Base-by-base conservation (phyloP, 35 echinoderm and acorn worm genomes). In the Diadema setosum region DNA sequence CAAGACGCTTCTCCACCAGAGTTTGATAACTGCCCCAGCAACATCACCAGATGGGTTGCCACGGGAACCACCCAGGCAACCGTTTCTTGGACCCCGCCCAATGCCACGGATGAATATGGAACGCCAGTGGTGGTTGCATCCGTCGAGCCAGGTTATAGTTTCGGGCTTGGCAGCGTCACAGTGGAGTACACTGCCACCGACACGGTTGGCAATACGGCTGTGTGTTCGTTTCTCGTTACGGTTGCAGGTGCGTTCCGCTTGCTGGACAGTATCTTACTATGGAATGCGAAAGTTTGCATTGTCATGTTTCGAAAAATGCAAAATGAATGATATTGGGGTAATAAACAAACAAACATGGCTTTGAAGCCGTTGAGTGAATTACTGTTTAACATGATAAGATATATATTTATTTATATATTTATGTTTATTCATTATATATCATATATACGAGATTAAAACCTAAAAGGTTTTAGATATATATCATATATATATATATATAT, bases 111-210 rank as follows among this genome's bases (percentile, higher is more conserved):
- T 33, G 42, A 65, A 49, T 83, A 81, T n/a, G 88, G 88, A 2
- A 44, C 80, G 20, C 61, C 63, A 23, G 73, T 49, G 2, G 11
- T 61, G 23, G 14, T 31, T 35, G 32, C 6, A 34, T 65, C 80
- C 39, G 21, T 31, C 32, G 31, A 80, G 6, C 74, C 88, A 24
- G 88, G 88, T 3, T 58, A 64, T 31, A 39, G 25, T 15, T 90
- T 90, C 27, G 16, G 32, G 15, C 17, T 60, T 16, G 75, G 87
- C n/a, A 56, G 35, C 46, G 42, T 56, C 11, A 21, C 24, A 9
- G 86, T 88, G 23, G 81, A 55, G 23, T 82, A 83, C 41, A 63
- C 75, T 1, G 81, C 61, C 56, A 83, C 43, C 2, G 87, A 90
- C 73, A 20, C 57, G 23, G 37, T 57, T 9, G 39, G 63, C 33